Percentiles rank a stretch among this genome's conserved stretches.
Evolutionary conservation across 2,113 vertebrate genomes (phyloP).

Genomic region (Phylloscopus trochiloides): DNA sequence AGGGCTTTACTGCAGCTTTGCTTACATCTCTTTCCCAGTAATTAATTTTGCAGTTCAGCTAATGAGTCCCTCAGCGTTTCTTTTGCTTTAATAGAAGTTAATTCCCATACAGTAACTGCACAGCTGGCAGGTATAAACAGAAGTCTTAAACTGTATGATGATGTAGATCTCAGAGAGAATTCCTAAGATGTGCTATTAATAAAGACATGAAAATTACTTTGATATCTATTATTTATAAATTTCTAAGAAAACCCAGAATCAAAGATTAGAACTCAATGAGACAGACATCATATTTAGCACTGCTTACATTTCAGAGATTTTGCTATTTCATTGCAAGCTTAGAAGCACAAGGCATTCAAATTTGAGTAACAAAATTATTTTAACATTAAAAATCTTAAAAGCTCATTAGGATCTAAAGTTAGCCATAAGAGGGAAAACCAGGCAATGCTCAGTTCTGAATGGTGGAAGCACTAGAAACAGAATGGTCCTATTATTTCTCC

Average conservation of each 20-base stretch:
- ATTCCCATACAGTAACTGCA: not conserved
- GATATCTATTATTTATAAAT: not conserved
- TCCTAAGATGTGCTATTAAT: not conserved
- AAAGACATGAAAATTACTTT: not conserved
- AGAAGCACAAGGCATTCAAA: not conserved
- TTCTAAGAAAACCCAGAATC: not conserved
- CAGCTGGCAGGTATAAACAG: not conserved
- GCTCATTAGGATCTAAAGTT: not conserved
- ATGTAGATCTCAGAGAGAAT: not conserved
- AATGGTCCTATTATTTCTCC: not conserved
- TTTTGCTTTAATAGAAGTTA: not conserved
- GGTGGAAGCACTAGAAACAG: not conserved
- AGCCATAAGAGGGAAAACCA: not conserved
- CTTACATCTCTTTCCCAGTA: not conserved
- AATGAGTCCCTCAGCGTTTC: not conserved
- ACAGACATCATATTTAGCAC: not conserved
- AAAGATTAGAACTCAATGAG: not conserved
- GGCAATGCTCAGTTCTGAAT: not conserved
- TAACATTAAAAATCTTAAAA: not conserved
- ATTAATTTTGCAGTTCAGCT: not conserved
- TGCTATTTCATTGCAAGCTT: not conserved
- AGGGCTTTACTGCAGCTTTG: not conserved
- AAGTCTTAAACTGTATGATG: not conserved
- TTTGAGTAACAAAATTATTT: not conserved
- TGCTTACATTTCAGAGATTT: not conserved